phyloP scores from a whole-genome alignment of 1,140 invertebrate species.

The Drosophila kurseongensis region DNA sequence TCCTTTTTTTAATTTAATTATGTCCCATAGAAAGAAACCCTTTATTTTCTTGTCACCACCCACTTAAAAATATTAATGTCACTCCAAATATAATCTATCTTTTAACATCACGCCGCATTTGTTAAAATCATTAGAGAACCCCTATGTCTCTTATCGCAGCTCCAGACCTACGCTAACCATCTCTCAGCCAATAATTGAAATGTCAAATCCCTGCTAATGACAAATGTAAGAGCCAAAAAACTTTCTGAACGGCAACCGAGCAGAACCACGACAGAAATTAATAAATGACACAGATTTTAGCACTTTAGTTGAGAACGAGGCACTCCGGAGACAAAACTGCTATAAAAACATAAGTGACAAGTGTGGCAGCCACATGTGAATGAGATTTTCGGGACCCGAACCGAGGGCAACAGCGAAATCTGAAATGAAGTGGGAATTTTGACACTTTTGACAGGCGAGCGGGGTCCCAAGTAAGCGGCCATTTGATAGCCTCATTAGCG shows the following conservation, averaged over 20 bases:
- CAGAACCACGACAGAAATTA: conserved; percentile 58
- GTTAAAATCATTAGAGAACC: conserved; percentile 47
- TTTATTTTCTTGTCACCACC: not conserved
- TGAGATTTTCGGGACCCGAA: conserved; percentile 38
- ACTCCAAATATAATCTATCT: not conserved
- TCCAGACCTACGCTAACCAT: conserved; percentile 9
- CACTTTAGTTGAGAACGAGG: conserved; percentile 59
- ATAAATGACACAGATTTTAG: conserved; percentile 79
- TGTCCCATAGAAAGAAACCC: not conserved
- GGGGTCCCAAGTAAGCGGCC: conserved; percentile 57
- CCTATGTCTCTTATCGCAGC: conserved; percentile 33
- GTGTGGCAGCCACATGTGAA: conserved; percentile 74
- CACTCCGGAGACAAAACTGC: conserved; percentile 61
- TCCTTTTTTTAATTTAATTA: not conserved
- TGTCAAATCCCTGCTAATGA: conserved; percentile 72
- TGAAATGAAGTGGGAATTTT: conserved; percentile 65
- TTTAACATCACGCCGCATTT: conserved; percentile 21
- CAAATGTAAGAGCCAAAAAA: conserved; percentile 62
- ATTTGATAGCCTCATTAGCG: conserved; percentile 83
- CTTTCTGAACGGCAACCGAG: conserved; percentile 22
- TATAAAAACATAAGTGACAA: conserved; percentile 81
- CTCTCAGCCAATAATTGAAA: conserved; percentile 64
- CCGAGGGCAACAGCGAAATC: conserved; percentile 40
- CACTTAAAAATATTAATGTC: not conserved
- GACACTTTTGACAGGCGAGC: conserved; percentile 74